Evolutionary conservation across 35 echinoderm and acorn worm species (phyloP).

Genomic region (Nesometra sesokonis): DNA sequence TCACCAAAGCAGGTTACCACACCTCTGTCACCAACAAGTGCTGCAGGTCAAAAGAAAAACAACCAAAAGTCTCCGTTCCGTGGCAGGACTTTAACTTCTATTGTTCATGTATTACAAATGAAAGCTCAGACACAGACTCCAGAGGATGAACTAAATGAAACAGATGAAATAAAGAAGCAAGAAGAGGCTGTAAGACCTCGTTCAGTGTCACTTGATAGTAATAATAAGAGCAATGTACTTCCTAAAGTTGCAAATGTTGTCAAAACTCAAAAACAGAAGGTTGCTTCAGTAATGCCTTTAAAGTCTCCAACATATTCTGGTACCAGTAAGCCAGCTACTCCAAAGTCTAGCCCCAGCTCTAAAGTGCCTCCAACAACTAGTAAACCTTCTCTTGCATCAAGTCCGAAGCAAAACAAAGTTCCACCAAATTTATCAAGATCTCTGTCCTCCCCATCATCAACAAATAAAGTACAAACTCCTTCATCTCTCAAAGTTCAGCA

Average conservation of each 20-base stretch:
- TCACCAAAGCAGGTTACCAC: neutral
- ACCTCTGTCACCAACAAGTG: neutral
- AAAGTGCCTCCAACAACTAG: neutral
- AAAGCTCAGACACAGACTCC: neutral
- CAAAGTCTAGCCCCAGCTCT: neutral
- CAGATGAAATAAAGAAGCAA: neutral
- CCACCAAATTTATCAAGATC: neutral
- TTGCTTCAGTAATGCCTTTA: neutral
- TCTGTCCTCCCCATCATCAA: neutral
- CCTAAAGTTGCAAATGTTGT: neutral
- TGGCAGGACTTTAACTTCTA: neutral
- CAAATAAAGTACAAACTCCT: neutral
- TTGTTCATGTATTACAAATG: neutral
- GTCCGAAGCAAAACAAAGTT: neutral
- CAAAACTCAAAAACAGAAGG: neutral
- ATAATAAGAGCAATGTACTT: neutral
- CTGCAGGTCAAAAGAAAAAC: neutral
- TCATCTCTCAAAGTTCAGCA: neutral
- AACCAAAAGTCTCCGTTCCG: neutral
- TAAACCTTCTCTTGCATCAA: neutral
- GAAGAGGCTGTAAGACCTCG: neutral
- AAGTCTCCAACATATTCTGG: neutral
- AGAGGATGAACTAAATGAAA: neutral
- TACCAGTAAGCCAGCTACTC: neutral
- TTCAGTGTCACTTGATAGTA: neutral